Evolutionary conservation across 2,113 vertebrate species (phyloP).

Genomic region (Turnix velox): DNA sequence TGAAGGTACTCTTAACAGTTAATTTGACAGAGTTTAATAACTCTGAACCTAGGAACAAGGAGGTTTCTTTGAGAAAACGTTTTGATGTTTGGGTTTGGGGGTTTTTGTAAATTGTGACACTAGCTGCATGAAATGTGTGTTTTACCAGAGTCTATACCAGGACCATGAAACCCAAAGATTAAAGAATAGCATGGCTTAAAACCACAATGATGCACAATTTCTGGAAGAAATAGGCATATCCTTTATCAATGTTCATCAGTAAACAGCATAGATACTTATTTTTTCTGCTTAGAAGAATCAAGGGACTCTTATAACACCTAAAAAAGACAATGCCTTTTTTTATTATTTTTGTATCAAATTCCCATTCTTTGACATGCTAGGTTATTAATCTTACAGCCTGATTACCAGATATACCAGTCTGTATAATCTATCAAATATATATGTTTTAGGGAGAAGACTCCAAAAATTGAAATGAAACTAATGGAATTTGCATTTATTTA

Average conservation of each 20-base stretch:
- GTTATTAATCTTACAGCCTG: not conserved
- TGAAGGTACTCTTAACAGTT: not conserved
- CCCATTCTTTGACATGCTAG: not conserved
- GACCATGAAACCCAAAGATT: constrained; percentile 21
- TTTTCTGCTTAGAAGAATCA: not conserved
- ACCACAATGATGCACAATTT: not conserved
- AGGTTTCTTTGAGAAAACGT: not conserved
- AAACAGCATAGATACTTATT: not conserved
- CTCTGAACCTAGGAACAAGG: not conserved
- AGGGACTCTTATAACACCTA: not conserved
- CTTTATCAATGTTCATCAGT: constrained; percentile 4
- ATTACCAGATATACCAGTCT: not conserved
- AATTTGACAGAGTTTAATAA: not conserved
- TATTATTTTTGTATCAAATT: not conserved
- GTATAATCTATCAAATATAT: not conserved
- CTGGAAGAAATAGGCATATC: constrained; percentile 30
- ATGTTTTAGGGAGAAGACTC: not conserved
- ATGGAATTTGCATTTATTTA: not conserved
- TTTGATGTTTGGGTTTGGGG: not conserved
- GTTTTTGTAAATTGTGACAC: not conserved
- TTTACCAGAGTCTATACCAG: constrained; percentile 11
- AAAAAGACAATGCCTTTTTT: constrained; percentile 1
- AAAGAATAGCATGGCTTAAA: not conserved
- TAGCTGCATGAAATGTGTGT: constrained; percentile 23
- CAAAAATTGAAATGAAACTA: not conserved